These are phyloP conservation scores for Neodon shergylaensis DNA, from an alignment of 2,113 vertebrate genomes.

Conservation along the genomic window DNA sequence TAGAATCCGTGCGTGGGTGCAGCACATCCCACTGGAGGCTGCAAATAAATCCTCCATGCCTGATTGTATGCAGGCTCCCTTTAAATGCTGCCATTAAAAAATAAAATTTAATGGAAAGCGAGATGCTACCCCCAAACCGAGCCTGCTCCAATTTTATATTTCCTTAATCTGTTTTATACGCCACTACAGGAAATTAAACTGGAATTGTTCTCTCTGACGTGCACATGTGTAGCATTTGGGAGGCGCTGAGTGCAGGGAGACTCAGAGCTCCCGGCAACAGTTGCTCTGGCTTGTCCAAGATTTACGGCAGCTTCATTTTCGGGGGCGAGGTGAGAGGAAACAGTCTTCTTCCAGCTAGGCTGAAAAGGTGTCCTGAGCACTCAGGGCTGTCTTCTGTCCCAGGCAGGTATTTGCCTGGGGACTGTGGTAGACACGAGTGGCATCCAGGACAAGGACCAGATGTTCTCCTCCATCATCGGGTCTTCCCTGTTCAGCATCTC, in stretches of 20 bases:
- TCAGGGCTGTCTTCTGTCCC: accelerated
- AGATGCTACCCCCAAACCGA: conserved; percentile 69
- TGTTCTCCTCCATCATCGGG: not conserved
- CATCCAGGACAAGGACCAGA: accelerated
- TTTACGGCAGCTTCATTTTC: not conserved
- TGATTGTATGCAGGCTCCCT: conserved; percentile 39
- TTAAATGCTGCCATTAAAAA: conserved; percentile 70
- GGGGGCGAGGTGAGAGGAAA: accelerated
- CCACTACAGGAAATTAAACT: conserved; percentile 59
- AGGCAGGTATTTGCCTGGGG: not conserved
- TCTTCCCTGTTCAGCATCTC: accelerated
- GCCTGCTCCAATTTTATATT: conserved; percentile 38
- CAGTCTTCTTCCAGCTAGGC: not conserved
- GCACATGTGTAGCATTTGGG: not conserved
- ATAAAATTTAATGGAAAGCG: conserved; percentile 62
- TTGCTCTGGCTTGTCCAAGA: not conserved
- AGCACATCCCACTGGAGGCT: not conserved
- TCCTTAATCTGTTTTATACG: conserved; percentile 70
- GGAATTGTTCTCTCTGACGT: not conserved
- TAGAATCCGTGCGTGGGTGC: conserved; percentile 38
- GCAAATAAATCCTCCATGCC: conserved; percentile 41
- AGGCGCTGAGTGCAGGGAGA: not conserved
- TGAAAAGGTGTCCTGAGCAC: not conserved
- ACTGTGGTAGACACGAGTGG: not conserved
- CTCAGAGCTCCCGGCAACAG: not conserved